Conservation (phyloP, 1,140 invertebrate species). For the Drosophila grimshawi region DNA sequence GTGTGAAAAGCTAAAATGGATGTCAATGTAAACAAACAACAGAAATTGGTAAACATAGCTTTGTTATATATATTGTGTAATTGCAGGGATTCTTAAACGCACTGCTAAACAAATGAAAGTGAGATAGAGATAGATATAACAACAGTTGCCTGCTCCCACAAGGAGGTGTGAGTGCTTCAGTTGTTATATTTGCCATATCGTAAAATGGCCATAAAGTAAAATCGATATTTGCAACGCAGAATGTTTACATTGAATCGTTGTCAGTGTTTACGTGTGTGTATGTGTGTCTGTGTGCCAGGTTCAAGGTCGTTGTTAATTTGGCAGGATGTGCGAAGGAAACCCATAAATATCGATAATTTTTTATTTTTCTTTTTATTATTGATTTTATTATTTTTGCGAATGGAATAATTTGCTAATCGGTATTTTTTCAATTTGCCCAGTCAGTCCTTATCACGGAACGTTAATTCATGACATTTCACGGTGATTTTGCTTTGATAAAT, state of each 20-base stretch:
- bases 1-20: slow-evolving; percentile 49
- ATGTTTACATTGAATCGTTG: background rate
- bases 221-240: slow-evolving; percentile 47
- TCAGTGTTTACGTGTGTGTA: background rate
- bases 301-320: too few relatives aligned
- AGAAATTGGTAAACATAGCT: slow-evolving; percentile 22
- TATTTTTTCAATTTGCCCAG: too few relatives aligned
- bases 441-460: background rate
- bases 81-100: background rate
- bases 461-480: slow-evolving; percentile 33
- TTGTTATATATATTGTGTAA: slow-evolving; percentile 5
- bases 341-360: too few relatives aligned
- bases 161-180: background rate
- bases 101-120: background rate
- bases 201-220: slow-evolving; percentile 7
- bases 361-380: too few relatives aligned
- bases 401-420: too few relatives aligned
- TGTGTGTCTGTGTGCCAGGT: too few relatives aligned
- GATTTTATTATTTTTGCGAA: too few relatives aligned
- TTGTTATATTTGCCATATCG: slow-evolving; percentile 7
- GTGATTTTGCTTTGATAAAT: slow-evolving; percentile 35
- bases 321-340: too few relatives aligned
- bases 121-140: background rate
- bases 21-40: slow-evolving; percentile 62
- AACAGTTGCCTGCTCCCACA: too few relatives aligned